A percentile compares a stretch with the other conserved stretches of the same genome.
Conservation (phyloP, 2,797 vertebrate genomes). For the Craterocephalus amniculus region DNA sequence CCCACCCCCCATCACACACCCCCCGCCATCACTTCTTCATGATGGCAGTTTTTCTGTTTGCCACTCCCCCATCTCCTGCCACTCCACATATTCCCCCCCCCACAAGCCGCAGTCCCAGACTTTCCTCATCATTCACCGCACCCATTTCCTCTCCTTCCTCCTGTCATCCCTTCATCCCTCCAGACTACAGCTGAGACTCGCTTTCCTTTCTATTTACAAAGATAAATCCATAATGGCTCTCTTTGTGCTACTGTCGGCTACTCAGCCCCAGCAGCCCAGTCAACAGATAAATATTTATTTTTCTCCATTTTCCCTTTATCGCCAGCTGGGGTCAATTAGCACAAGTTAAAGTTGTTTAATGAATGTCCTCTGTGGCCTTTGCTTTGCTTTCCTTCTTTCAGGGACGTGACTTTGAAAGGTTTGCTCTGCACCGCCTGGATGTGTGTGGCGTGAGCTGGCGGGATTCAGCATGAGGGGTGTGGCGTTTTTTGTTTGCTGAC, state of each 20-base stretch:
- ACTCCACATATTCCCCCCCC: conserved; percentile 47
- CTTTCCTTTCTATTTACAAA: conserved; percentile 75
- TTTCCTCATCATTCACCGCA: conserved; percentile 70
- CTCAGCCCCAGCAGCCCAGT: conserved; percentile 68
- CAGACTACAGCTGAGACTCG: conserved; percentile 42
- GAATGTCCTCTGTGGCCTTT: conserved; percentile 80
- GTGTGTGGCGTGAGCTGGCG: conserved; percentile 44
- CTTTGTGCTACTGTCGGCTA: conserved; percentile 77
- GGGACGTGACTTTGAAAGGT: conserved; percentile 69
- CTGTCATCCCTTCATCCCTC: conserved; percentile 47
- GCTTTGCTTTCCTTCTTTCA: conserved; percentile 66
- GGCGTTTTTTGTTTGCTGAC: conserved; percentile 76
- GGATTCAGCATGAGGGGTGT: conserved; percentile 51
- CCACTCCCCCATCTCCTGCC: conserved; percentile 42
- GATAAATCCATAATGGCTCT: conserved; percentile 82
- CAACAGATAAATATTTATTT: conserved; percentile 76
- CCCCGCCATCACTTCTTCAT: conserved; percentile 45
- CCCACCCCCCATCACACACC: not conserved
- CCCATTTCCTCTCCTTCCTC: conserved; percentile 36
- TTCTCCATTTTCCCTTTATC: conserved; percentile 71
- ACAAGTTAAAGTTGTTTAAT: conserved; percentile 79
- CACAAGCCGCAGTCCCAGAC: conserved; percentile 57
- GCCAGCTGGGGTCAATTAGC: conserved; percentile 77
- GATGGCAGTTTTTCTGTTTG: conserved; percentile 50
- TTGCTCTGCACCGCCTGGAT: conserved; percentile 23